These are phyloP conservation scores for Hermaeophaga mercurialis DNA, from an alignment of 2,888 invertebrate genomes.

Conservation along the genomic window DNA sequence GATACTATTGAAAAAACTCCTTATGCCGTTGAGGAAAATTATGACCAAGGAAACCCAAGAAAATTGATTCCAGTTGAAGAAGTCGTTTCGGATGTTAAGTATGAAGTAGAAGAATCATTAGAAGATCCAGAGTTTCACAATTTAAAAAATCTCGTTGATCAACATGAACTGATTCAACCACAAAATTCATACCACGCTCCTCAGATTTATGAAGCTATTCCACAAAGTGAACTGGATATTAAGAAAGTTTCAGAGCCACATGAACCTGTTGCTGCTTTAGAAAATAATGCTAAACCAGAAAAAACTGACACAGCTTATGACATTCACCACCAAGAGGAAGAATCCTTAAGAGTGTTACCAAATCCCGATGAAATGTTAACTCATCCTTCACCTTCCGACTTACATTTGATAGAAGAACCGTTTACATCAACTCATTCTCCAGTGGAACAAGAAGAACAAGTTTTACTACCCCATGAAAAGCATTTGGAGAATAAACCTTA, in stretches of 20 bases:
- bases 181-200: too few relatives aligned
- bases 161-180: not conserved
- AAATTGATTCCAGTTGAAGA: too few relatives aligned
- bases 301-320: too few relatives aligned
- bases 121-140: not conserved
- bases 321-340: too few relatives aligned
- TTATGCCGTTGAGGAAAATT: not conserved
- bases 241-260: conserved; percentile 1
- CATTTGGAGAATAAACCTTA: not conserved
- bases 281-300: too few relatives aligned
- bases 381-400: too few relatives aligned
- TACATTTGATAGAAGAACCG: too few relatives aligned
- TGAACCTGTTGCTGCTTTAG: not conserved
- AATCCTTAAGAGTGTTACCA: not conserved
- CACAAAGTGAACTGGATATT: too few relatives aligned
- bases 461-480: not conserved
- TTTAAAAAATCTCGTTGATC: not conserved
- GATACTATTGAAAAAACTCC: conserved; percentile 1
- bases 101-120: not conserved
- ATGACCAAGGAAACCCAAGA: not conserved
- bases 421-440: too few relatives aligned
- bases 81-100: too few relatives aligned
- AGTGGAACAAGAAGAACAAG: not conserved
- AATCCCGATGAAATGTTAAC: not conserved
- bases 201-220: too few relatives aligned